Conservation (phyloP, 2,113 vertebrate species). For the Alouatta palliata region DNA sequence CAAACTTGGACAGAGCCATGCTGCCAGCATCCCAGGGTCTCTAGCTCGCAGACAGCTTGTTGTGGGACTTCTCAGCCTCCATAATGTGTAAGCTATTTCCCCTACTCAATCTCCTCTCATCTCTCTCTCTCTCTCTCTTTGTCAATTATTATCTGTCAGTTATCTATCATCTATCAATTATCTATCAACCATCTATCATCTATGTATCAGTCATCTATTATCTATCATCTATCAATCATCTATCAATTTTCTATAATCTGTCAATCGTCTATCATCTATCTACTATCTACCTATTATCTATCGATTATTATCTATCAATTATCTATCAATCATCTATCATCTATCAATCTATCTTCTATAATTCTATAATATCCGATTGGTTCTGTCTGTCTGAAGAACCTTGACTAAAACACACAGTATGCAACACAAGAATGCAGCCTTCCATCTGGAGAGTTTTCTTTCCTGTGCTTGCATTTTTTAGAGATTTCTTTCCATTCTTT, state of each 20-base stretch:
- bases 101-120: not conserved
- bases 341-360: not conserved
- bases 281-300: not conserved
- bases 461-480: not conserved
- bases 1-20: not conserved
- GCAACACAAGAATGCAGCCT: not conserved
- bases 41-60: not conserved
- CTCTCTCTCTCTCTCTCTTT: not conserved
- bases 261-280: not conserved
- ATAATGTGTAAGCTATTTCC: not conserved
- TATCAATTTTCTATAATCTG: no score
- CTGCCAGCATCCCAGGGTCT: not conserved
- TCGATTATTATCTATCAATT: not conserved
- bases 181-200: not conserved
- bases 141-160: not conserved
- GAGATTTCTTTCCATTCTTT: not conserved
- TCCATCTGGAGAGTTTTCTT: not conserved
- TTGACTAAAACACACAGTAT: not conserved
- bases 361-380: not conserved
- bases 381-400: not conserved
- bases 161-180: not conserved
- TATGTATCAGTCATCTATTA: not conserved
- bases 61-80: not conserved
- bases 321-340: not conserved
- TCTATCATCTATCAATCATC: not conserved